Evolutionary conservation across 2,113 vertebrate genomes (phyloP), one percentile per base, ranked within the genome.

Genomic region (Excalfactoria chinensis): DNA sequence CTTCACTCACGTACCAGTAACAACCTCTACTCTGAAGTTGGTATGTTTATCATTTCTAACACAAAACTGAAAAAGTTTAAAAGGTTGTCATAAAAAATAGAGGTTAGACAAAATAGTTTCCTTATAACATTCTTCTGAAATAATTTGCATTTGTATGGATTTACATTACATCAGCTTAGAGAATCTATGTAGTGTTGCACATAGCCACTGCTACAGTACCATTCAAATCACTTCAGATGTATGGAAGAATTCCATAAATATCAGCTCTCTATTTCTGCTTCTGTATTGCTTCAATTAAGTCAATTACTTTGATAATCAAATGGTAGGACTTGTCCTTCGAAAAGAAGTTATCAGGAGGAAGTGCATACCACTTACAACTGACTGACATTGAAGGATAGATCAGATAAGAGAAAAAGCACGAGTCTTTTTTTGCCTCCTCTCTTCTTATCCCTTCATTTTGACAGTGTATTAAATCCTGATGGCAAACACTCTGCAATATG

Each of bases 291-390:
- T 86, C 69, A 91, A 94, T 95, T 93, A 91, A 51, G 56, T 72
- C 46, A 85, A 91, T 94, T 93, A 83, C 64, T 85, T 83, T 30
- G 77, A 30, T 71, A 87, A 91, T 89, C 84, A 88, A 56, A 93
- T 84, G 56, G 21, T 73, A 74, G 55, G n/a, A 83, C 89, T 92
- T 95, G n/a, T 80, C 60, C 56, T 94, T 93, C 83, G 78, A 74
- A 92, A 12, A 44, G 10, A 73, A 30, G 37, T 87, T 91, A 95
- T 93, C 91, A 71, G 64, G n/a, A 89, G 72, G 78, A 91, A 77
- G 51, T 2, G 11, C 18, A 77, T 25, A 87, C 22, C 37, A 70
- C 86, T 93, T 79, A 83, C 34, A 94, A 90, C 74, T 85, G 20
- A 66, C 48, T 60, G 69, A 20, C 6, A 77, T 85, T 82, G 23